Conservation (phyloP, 1,140 invertebrate genomes). For the Chlorops oryzae region DNA sequence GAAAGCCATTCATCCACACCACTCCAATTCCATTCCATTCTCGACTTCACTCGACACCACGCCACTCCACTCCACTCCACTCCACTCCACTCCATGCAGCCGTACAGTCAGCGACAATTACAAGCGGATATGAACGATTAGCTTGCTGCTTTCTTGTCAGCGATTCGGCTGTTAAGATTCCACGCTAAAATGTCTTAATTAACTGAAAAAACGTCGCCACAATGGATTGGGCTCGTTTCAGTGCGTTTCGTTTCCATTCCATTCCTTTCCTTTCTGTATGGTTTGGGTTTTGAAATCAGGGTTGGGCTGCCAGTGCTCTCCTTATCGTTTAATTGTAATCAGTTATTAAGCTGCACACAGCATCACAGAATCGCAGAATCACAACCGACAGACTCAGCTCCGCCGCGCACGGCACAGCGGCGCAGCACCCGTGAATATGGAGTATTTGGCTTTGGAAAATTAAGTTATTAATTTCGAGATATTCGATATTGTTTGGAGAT, state of each 20-base stretch:
- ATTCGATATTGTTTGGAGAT: too few relatives aligned
- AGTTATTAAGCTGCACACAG: constrained; percentile 39
- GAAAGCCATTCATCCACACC: too few relatives aligned
- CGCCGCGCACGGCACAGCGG: too few relatives aligned
- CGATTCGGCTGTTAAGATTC: constrained; percentile 4
- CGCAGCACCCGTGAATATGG: constrained; percentile 11
- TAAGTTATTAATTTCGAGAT: constrained; percentile 42
- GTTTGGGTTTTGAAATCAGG: too few relatives aligned
- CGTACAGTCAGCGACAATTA: background rate
- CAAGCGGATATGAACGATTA: constrained; percentile 40
- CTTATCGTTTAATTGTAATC: constrained; percentile 44
- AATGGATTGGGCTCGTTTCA: constrained; percentile 12
- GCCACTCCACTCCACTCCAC: background rate
- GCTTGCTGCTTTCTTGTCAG: constrained; percentile 16
- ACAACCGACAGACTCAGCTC: too few relatives aligned
- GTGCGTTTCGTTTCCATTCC: background rate
- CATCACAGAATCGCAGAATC: too few relatives aligned
- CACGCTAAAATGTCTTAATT: constrained; percentile 42
- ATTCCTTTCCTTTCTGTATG: too few relatives aligned
- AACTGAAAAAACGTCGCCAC: constrained; percentile 22
- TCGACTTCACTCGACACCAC: too few relatives aligned
- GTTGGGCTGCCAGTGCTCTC: constrained; percentile 6
- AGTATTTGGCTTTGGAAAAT: constrained; percentile 16
- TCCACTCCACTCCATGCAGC: background rate
- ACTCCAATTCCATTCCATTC: too few relatives aligned